Evolutionary conservation across 2,797 vertebrate genomes (phyloP), one percentile per base, ranked within the genome.

Genomic region (Acrossocheilus wenchowensis): DNA sequence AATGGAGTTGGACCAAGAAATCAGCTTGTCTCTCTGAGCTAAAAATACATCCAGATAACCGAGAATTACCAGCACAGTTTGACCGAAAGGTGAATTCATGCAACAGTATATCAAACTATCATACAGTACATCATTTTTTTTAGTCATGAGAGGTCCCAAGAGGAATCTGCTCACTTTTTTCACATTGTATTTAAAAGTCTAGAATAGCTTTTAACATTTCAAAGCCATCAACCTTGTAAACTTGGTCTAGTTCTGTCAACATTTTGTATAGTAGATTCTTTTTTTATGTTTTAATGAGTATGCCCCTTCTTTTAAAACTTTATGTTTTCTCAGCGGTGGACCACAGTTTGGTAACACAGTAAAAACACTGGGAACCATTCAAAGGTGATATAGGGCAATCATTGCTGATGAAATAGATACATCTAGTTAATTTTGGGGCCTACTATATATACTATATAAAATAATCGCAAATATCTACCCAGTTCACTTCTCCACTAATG

Each of bases 1-100:
- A 77, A 57, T 82, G 34, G 23, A 72, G n/a, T 72, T 71, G 48
- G 45, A 41, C 17, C 19, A 81, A 69, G 71, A 75, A 74, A 45
- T 74, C 72, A 64, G 57, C 43, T 48, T 73, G 69, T 50, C 72
- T 69, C 62, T 81, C 11, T 52, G 45, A 77, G 72, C 73, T 77
- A 84, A 66, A 84, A 77, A 77, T 77, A 68, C 43, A 50, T n/a
- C 15, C 21, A 19, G 30, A 77, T 26, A 66, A 41, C 43, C 36
- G 43, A 82, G 14, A 74, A 77, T 48, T 19, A 39, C 60, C 11
- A 64, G 12, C 68, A 57, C 15, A 30, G 68, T 43, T 7, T 57
- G 34, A 43, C 68, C 26, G 11, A 52, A n/a, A 81, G 45, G 30
- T 78, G 50, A 57, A n/a, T 54, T 57, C 34, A 39, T n/a, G 64